Percentiles rank a stretch among this genome's conserved stretches.
Conservation (phyloP, 2,113 vertebrate genomes). For the Phaethon lepturus region DNA sequence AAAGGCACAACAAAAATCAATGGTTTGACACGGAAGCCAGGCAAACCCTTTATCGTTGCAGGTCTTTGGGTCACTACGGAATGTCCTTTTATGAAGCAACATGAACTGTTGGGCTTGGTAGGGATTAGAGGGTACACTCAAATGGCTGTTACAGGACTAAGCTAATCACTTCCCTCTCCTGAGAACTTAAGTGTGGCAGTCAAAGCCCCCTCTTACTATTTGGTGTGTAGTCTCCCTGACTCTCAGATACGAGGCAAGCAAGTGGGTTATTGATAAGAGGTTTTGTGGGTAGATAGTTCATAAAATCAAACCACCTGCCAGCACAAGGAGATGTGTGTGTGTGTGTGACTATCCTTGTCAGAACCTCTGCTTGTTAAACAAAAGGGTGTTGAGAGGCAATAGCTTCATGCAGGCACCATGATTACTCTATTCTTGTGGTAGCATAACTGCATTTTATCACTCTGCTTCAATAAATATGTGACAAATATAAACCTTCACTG, state of each 20-base stretch:
- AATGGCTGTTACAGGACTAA: background rate
- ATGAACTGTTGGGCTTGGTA: background rate
- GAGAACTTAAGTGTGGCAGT: background rate
- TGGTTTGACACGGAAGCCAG: background rate
- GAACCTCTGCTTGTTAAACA: background rate
- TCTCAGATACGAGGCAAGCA: background rate
- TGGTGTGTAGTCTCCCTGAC: background rate
- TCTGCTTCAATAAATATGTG: background rate
- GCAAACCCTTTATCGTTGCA: background rate
- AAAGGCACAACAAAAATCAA: slow-evolving; percentile 26
- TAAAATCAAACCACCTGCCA: background rate
- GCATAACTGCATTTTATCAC: background rate
- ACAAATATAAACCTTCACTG: background rate
- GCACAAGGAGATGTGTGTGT: background rate
- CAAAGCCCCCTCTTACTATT: background rate
- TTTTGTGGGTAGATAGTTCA: background rate
- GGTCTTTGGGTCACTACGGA: background rate
- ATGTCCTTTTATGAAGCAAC: background rate
- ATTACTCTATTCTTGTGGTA: background rate
- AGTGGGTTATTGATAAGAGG: background rate
- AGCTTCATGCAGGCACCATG: background rate
- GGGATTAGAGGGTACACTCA: background rate
- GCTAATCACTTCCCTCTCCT: background rate
- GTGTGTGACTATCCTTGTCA: background rate
- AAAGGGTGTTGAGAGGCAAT: background rate